Percentiles rank a stretch among this genome's conserved stretches.
phyloP scores from a whole-genome alignment of 2,113 vertebrate species.

The Picathartes gymnocephalus region DNA sequence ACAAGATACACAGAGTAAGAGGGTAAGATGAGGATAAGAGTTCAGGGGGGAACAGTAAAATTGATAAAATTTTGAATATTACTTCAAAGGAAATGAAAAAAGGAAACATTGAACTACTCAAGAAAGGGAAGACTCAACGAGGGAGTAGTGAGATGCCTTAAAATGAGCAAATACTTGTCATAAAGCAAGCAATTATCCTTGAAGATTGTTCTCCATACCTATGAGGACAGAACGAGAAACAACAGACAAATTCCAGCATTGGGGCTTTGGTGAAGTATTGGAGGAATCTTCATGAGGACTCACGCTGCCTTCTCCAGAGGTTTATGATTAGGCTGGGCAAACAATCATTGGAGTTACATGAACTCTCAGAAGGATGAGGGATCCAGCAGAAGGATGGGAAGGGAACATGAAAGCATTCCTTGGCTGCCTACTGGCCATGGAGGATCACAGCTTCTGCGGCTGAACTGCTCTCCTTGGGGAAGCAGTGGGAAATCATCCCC shows the following conservation, averaged over 20 bases:
- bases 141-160: neutral
- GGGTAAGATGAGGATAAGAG: neutral
- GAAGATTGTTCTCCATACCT: neutral
- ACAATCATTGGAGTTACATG: neutral
- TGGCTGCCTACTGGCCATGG: too few relatives aligned
- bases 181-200: neutral
- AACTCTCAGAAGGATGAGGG: neutral
- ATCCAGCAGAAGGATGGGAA: too few relatives aligned
- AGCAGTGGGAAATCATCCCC: neutral
- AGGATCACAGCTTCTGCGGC: neutral
- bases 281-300: neutral
- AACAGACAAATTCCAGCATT: neutral
- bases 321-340: neutral
- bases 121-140: neutral
- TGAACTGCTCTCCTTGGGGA: neutral
- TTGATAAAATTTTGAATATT: neutral
- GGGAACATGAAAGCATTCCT: too few relatives aligned
- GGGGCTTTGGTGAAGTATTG: neutral
- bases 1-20: neutral
- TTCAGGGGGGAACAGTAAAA: neutral
- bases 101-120: neutral
- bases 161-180: conserved; percentile 4
- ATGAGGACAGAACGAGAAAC: neutral
- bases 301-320: neutral
- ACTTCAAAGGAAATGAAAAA: neutral